Evolutionary conservation across 2,797 vertebrate species (phyloP).

Genomic region (Sebastes melanostomus): DNA sequence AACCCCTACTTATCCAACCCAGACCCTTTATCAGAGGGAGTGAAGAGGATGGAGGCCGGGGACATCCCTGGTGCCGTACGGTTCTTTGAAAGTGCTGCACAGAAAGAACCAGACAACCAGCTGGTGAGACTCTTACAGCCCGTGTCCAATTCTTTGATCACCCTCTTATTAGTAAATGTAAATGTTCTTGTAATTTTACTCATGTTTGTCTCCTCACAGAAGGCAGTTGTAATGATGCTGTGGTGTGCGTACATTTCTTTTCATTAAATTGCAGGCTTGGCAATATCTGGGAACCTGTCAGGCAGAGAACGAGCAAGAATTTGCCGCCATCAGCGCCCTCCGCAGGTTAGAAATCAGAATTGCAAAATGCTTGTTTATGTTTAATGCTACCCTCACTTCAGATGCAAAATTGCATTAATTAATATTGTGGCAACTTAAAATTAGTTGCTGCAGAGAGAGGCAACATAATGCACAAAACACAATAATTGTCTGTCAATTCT

Average conservation of each 20-base stretch:
- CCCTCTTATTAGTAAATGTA: neutral
- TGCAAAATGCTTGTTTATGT: neutral
- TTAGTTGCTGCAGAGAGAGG: too few species aligned
- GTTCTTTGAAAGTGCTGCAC: slow-evolving; percentile 95
- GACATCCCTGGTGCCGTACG: slow-evolving; percentile 96
- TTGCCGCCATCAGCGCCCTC: slow-evolving; percentile 96
- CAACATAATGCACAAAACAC: too few species aligned
- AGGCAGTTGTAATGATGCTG: neutral
- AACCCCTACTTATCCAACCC: slow-evolving; percentile 93
- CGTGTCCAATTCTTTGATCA: neutral
- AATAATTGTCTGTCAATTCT: too few species aligned
- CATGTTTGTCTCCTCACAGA: neutral
- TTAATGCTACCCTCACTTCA: neutral
- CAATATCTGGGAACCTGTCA: slow-evolving; percentile 98
- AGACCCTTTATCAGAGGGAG: slow-evolving; percentile 91
- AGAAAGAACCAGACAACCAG: slow-evolving; percentile 92
- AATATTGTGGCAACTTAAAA: too few species aligned
- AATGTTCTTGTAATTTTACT: neutral
- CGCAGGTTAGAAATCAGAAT: slow-evolving; percentile 84
- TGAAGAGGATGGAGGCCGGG: slow-evolving; percentile 90
- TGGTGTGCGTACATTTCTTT: neutral
- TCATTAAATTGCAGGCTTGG: slow-evolving; percentile 87
- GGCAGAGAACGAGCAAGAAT: slow-evolving; percentile 98
- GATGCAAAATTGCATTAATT: neutral
- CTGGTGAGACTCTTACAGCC: slow-evolving; percentile 83